Percentiles rank a stretch among this genome's conserved stretches.
phyloP scores from a whole-genome alignment of 2,888 invertebrate genomes.

The Agrotis ipsilon region DNA sequence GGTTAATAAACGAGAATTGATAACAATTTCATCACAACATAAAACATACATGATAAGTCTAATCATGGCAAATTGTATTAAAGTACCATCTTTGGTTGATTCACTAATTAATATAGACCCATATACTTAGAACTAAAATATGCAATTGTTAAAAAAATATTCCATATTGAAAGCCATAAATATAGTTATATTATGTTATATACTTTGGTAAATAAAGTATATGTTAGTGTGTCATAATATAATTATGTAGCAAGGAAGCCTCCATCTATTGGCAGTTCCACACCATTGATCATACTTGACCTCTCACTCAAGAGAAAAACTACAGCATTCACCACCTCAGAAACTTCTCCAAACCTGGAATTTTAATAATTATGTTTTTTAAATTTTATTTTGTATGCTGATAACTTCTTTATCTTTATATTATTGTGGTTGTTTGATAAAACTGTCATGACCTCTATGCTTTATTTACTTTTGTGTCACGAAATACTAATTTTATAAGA shows the following conservation, averaged over 20 bases:
- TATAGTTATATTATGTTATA: slow-evolving; percentile 28
- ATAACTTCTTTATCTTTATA: slow-evolving; percentile 31
- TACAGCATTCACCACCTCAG: slow-evolving; percentile 95
- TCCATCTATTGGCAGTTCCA: slow-evolving; percentile 95
- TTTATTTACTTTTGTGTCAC: neutral
- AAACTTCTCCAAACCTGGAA: slow-evolving; percentile 93
- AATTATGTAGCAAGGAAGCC: slow-evolving; percentile 92
- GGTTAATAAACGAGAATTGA: slow-evolving; percentile 41
- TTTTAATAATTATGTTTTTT: neutral
- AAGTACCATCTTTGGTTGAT: slow-evolving; percentile 65
- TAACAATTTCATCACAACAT: slow-evolving; percentile 57
- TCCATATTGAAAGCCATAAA: slow-evolving; percentile 46
- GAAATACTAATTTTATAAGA: slow-evolving; percentile 12
- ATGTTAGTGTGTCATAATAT: slow-evolving; percentile 46
- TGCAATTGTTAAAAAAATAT: slow-evolving; percentile 60
- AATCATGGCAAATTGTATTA: slow-evolving; percentile 58
- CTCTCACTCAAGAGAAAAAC: slow-evolving; percentile 94
- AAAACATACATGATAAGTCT: slow-evolving; percentile 48
- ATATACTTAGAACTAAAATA: slow-evolving; percentile 57
- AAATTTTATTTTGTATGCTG: neutral
- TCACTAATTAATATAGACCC: slow-evolving; percentile 55
- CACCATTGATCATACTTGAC: slow-evolving; percentile 96
- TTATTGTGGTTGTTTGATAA: slow-evolving; percentile 29
- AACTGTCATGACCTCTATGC: slow-evolving; percentile 31
- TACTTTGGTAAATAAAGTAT: slow-evolving; percentile 29